Evolutionary conservation across 2,113 vertebrate genomes (phyloP).

Genomic region (Saccopteryx leptura): DNA sequence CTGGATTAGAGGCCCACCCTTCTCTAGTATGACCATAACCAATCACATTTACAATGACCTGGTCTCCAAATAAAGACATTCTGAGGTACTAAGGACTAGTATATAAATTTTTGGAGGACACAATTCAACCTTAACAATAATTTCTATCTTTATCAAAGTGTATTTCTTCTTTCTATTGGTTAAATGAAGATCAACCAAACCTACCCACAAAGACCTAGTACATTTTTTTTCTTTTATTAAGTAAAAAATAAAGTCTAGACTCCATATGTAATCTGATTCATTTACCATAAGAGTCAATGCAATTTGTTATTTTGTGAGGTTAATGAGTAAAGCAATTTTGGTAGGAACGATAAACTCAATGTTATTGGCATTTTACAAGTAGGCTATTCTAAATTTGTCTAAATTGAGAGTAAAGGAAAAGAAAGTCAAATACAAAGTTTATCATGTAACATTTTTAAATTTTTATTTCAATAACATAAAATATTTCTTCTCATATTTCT

Average conservation of each 20-base stretch:
- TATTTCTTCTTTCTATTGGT: constrained; percentile 69
- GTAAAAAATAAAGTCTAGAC: constrained; percentile 79
- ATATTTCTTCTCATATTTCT: constrained; percentile 45
- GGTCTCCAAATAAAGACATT: not conserved
- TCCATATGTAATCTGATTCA: constrained; percentile 82
- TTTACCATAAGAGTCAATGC: constrained; percentile 81
- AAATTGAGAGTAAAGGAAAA: constrained; percentile 42
- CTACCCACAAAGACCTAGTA: constrained; percentile 74
- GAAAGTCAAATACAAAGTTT: constrained; percentile 51
- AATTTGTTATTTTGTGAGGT: constrained; percentile 80
- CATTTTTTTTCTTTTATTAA: constrained; percentile 46
- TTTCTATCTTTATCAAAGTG: constrained; percentile 39
- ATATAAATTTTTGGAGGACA: not conserved
- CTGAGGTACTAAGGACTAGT: not conserved
- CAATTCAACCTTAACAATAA: not conserved
- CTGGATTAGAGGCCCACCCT: not conserved
- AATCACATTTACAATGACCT: not conserved
- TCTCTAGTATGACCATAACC: not conserved
- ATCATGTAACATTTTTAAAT: not conserved
- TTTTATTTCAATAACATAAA: constrained; percentile 2
- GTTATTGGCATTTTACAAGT: constrained; percentile 38
- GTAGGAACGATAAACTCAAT: constrained; percentile 53
- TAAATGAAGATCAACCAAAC: constrained; percentile 79
- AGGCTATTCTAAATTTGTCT: constrained; percentile 57
- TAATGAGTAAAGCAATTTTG: constrained; percentile 82